Conservation (phyloP, 2,113 vertebrate species). For the Chamaea fasciata region DNA sequence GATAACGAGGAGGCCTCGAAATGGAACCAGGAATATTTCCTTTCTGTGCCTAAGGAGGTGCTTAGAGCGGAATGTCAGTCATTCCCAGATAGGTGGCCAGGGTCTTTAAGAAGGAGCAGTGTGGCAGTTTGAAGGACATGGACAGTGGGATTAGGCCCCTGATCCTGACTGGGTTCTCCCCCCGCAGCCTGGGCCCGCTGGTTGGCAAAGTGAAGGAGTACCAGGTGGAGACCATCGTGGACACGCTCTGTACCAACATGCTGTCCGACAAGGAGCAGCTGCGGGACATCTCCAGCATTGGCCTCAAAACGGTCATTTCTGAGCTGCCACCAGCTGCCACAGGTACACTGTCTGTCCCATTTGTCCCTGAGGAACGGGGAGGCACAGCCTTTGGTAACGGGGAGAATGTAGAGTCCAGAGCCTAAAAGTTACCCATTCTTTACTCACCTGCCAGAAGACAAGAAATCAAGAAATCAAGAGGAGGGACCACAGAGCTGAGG, state of each 20-base stretch:
- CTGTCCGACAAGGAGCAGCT: conserved; percentile 91
- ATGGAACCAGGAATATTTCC: background rate
- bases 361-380: background rate
- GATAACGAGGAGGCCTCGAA: background rate
- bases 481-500: background rate
- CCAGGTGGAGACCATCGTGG: conserved; percentile 95
- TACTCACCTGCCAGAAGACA: background rate
- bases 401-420: background rate
- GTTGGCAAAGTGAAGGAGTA: conserved; percentile 95
- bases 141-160: background rate
- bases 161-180: background rate
- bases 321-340: conserved; percentile 84
- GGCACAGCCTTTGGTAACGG: background rate
- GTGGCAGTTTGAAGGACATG: background rate
- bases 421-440: background rate
- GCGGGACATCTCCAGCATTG: conserved; percentile 92
- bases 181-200: conserved; percentile 85
- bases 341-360: conserved; percentile 64
- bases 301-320: conserved; percentile 88
- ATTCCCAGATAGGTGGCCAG: background rate
- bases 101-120: background rate
- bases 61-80: background rate
- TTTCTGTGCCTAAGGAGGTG: background rate
- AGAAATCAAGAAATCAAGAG: background rate
- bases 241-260: conserved; percentile 90